Evolutionary conservation across 2,113 vertebrate genomes (phyloP).

Genomic region (Seriola rivoliana): DNA sequence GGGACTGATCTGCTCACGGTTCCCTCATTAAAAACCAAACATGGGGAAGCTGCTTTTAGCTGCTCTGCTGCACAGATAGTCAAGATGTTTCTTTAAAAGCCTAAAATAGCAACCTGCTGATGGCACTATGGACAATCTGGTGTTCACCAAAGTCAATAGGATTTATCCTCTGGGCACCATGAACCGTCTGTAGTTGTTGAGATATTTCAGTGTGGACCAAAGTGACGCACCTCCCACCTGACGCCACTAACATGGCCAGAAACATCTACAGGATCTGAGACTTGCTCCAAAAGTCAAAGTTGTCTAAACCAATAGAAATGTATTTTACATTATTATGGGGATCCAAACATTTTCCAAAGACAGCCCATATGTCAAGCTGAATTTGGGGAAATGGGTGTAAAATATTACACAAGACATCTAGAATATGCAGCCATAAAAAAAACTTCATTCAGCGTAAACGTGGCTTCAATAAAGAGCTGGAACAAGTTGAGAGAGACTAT

Average conservation of each 20-base stretch:
- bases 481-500: not conserved
- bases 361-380: not conserved
- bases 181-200: too few relatives aligned
- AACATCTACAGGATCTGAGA: not conserved
- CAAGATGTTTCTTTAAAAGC: too few relatives aligned
- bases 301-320: not conserved
- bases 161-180: too few relatives aligned
- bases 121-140: too few relatives aligned
- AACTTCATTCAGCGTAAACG: not conserved
- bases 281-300: not conserved
- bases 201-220: too few relatives aligned
- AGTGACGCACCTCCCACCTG: too few relatives aligned
- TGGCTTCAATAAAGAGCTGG: not conserved
- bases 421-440: not conserved
- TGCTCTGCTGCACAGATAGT: too few relatives aligned
- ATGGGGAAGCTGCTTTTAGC: too few relatives aligned
- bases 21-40: too few relatives aligned
- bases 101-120: too few relatives aligned
- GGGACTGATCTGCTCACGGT: too few relatives aligned
- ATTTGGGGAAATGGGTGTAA: not conserved
- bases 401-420: not conserved
- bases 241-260: not conserved
- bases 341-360: not conserved
- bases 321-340: not conserved
- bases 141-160: too few relatives aligned